A percentile compares a stretch with the other conserved stretches of the same genome.
phyloP scores from a whole-genome alignment of 1,140 invertebrate species.

The Chelonus insularis region DNA sequence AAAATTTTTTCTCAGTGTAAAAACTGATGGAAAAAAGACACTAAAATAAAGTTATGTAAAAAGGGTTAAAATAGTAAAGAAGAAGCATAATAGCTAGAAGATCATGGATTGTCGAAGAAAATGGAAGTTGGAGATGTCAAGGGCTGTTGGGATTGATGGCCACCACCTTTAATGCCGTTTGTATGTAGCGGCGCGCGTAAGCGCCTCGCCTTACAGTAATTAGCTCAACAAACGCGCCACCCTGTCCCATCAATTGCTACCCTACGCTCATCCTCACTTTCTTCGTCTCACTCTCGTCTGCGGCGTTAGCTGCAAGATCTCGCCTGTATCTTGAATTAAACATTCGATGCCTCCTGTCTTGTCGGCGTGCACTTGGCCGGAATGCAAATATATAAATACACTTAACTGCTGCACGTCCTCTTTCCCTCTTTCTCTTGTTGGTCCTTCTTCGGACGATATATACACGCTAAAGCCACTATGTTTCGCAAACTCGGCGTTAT shows the following conservation, averaged over 20 bases:
- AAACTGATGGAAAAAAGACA: too few species aligned
- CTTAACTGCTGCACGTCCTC: slow-evolving; percentile 21
- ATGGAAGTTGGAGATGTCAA: slow-evolving; percentile 29
- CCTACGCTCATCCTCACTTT: slow-evolving; percentile 45
- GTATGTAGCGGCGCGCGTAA: slow-evolving; percentile 59
- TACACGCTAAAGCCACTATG: not conserved
- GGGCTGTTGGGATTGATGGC: slow-evolving; percentile 54
- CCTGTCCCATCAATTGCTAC: slow-evolving; percentile 61
- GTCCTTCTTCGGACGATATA: slow-evolving; percentile 6
- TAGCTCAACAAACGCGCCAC: slow-evolving; percentile 60
- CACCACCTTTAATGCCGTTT: slow-evolving; percentile 60
- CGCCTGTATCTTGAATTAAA: slow-evolving; percentile 57
- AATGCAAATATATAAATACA: slow-evolving; percentile 57
- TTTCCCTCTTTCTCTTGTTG: not conserved
- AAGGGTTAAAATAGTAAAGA: not conserved
- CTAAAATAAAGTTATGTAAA: not conserved
- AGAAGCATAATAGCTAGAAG: not conserved
- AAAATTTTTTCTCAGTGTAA: too few species aligned
- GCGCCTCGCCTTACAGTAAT: slow-evolving; percentile 60
- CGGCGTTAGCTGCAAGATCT: slow-evolving; percentile 12
- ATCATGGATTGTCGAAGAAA: not conserved
- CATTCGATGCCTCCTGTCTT: slow-evolving; percentile 59
- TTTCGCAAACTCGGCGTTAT: slow-evolving; percentile 37
- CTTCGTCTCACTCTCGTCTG: slow-evolving; percentile 10
- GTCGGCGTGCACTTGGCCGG: slow-evolving; percentile 52